phyloP scores from a whole-genome alignment of 2,888 invertebrate species.

The Onchidella celtica region DNA sequence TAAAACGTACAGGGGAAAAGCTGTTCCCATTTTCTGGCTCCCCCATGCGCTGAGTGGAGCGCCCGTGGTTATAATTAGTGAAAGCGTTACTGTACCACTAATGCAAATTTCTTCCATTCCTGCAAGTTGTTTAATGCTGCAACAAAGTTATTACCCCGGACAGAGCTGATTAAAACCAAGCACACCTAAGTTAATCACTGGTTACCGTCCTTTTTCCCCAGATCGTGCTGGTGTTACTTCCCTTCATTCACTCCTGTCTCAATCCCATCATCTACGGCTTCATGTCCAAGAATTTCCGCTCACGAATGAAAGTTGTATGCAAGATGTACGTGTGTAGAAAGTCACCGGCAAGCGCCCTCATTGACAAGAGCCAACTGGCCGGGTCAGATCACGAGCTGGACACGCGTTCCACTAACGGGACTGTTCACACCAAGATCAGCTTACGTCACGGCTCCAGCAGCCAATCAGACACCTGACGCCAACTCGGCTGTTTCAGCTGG shows the following conservation, averaged over 20 bases:
- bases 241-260: constrained; percentile 72
- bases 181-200: no score
- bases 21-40: no score
- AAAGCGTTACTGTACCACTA: no score
- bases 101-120: no score
- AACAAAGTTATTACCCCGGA: no score
- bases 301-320: constrained; percentile 57
- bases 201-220: no score
- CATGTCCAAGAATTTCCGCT: constrained; percentile 69
- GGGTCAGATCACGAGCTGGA: constrained; percentile 56
- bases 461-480: constrained; percentile 49
- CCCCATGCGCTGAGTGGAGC: no score
- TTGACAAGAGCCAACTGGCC: constrained; percentile 37
- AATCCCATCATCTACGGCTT: constrained; percentile 76
- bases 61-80: no score
- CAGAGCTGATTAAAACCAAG: no score
- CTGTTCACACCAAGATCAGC: constrained; percentile 56
- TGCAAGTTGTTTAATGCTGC: no score
- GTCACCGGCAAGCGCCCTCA: constrained; percentile 27
- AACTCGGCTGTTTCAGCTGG: constrained; percentile 20
- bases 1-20: no score
- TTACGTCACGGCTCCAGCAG: constrained; percentile 49
- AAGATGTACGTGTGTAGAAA: constrained; percentile 47
- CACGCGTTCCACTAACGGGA: constrained; percentile 53
- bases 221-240: constrained; percentile 68